A percentile compares a stretch with the other conserved stretches of the same genome.
Conservation (phyloP, 2,888 invertebrate genomes). For the Nomada flava region DNA sequence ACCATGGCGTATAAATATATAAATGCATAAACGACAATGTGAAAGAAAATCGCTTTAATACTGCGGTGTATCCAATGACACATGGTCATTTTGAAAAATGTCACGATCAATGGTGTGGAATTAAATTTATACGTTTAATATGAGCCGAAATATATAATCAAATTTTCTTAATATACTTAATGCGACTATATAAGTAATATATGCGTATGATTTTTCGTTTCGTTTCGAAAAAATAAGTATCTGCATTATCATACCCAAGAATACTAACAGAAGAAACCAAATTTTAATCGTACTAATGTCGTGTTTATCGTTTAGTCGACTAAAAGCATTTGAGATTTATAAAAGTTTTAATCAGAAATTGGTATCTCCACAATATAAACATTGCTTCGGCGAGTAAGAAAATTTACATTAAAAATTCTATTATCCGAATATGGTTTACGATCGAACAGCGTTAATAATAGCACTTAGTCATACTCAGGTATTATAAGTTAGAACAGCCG, state of each 20-base stretch:
- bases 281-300: constrained; percentile 22
- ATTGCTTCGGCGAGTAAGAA: constrained; percentile 26
- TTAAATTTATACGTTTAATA: constrained; percentile 14
- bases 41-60: constrained; percentile 56
- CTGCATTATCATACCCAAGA: constrained; percentile 14
- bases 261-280: constrained; percentile 10
- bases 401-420: constrained; percentile 38
- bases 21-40: constrained; percentile 45
- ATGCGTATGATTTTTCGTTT: background rate
- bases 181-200: constrained; percentile 15
- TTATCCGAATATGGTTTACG: constrained; percentile 17
- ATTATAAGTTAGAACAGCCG: constrained; percentile 31
- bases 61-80: constrained; percentile 40
- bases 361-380: constrained; percentile 25
- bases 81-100: constrained; percentile 2
- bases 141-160: background rate
- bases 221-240: constrained; percentile 19
- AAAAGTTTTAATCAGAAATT: constrained; percentile 52
- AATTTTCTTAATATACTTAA: background rate
- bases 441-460: constrained; percentile 9
- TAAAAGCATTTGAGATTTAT: constrained; percentile 42
- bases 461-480: constrained; percentile 24
- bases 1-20: constrained; percentile 32
- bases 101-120: constrained; percentile 3
- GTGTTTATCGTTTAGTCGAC: constrained; percentile 40